Evolutionary conservation across 1,140 invertebrate genomes (phyloP), one percentile per base, ranked within the genome.

Genomic region (Hylaeus volcanicus): DNA sequence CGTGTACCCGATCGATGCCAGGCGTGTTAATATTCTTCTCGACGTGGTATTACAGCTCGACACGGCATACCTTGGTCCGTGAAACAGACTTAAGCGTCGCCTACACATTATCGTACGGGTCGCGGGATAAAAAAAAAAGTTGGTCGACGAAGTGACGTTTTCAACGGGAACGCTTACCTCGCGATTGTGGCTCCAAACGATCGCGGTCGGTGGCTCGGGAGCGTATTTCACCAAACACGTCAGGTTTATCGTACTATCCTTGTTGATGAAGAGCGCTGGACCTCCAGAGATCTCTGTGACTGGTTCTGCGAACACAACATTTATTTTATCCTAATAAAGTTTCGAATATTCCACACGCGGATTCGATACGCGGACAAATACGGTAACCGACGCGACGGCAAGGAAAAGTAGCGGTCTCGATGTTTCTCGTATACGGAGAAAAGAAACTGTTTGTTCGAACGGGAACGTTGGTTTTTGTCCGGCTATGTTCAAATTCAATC

Each of bases 201-300:
- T 96, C 55, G 95, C 94, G 45, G 95, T 95, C 2, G 97, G 97
- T 48, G 97, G 97, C 89, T 97, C 96, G 26, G 97, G 97, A 37
- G 96, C 96, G 88, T 96, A 96, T 87, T 95, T 95, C 11, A 98
- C 96, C 82, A 97, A 94, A 92, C 97, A 98, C 1, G 97, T 98
- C 68, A 98, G 92, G 93, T 98, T 98, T 91, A 98, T 97, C 58
- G 97, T 97, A 83, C 97, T 97, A 63, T 97, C 97, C 87, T 96
- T 96, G 93, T 98, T 97, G 89, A 98, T 97, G 92, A 96, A 97
- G 83, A 98, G 90, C 86, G 97, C 96, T 1, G 96, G 95, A 39
- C 96, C 97, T 14, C 97, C 97, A 73, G 96, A 91, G 79, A 98
- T 96, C 91, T 97, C 96, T 3, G 97, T 97, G 83, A 97, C 96